Conservation (phyloP, 2,113 vertebrate genomes). For the Dunckerocampus dactyliophorus region DNA sequence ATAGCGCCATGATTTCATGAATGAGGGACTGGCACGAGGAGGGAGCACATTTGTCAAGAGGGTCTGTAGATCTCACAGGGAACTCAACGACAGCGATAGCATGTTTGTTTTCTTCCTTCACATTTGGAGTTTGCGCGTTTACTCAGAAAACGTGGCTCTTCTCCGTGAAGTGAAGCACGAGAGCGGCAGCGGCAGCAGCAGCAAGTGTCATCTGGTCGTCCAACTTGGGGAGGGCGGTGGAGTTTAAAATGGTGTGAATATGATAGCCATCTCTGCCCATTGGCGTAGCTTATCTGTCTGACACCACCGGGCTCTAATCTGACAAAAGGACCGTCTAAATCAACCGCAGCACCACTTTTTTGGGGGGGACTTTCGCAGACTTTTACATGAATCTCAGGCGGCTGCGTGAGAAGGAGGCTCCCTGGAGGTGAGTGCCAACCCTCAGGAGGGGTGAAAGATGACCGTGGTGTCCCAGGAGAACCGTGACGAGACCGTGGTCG, state of each 20-base stretch:
- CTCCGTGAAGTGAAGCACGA: conserved; percentile 9
- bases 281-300: conserved; percentile 46
- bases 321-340: conserved; percentile 44
- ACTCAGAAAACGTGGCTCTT: conserved; percentile 20
- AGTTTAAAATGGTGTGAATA: conserved; percentile 74
- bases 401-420: conserved; percentile 46
- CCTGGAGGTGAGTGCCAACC: conserved; percentile 56
- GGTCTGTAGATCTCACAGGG: not conserved
- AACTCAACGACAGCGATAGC: too few species aligned
- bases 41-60: conserved; percentile 21
- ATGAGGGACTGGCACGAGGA: conserved; percentile 48
- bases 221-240: conserved; percentile 69
- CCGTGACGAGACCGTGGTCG: conserved; percentile 63
- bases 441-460: conserved; percentile 64
- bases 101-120: not conserved
- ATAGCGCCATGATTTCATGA: conserved; percentile 65
- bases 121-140: conserved; percentile 5
- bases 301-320: conserved; percentile 45
- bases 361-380: conserved; percentile 20
- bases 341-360: conserved; percentile 23
- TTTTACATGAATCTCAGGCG: conserved; percentile 17
- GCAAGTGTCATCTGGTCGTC: conserved; percentile 66
- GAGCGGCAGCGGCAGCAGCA: conserved; percentile 59
- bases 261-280: conserved; percentile 61
- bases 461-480: conserved; percentile 70